These are phyloP conservation scores for Pangasius djambal DNA, from an alignment of 2,797 vertebrate species.

Conservation along the genomic window DNA sequence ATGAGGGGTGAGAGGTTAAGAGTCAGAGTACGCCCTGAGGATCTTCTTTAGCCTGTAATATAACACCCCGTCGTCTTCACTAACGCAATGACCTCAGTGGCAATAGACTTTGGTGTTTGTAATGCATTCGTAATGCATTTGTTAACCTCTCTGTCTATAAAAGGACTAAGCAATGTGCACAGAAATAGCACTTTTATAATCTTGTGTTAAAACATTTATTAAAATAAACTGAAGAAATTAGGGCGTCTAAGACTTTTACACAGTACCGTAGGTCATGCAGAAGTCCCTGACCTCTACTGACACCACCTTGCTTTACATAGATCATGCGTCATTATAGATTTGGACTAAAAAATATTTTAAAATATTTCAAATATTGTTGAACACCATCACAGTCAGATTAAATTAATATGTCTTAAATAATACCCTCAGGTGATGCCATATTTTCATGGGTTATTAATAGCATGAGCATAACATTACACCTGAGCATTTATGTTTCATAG, in stretches of 20 bases:
- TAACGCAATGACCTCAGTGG: slow-evolving; percentile 13
- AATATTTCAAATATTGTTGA: background rate
- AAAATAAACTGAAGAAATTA: background rate
- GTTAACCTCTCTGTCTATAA: slow-evolving; percentile 41
- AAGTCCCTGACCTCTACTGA: background rate
- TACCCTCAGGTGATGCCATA: background rate
- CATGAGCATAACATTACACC: slow-evolving; percentile 46
- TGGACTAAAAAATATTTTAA: background rate
- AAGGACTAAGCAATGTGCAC: background rate
- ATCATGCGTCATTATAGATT: too few relatives aligned
- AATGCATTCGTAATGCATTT: slow-evolving; percentile 27
- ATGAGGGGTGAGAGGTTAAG: slow-evolving; percentile 47
- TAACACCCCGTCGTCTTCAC: slow-evolving; percentile 35
- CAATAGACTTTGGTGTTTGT: slow-evolving; percentile 44
- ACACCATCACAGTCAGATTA: background rate
- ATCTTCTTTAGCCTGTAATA: slow-evolving; percentile 58
- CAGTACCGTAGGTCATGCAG: background rate
- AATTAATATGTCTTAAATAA: background rate
- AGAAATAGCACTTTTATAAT: background rate
- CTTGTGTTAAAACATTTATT: background rate
- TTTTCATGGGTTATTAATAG: slow-evolving; percentile 28
- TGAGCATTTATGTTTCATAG: slow-evolving; percentile 61
- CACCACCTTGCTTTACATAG: background rate
- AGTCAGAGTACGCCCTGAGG: slow-evolving; percentile 54
- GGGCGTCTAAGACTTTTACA: background rate